Base-by-base conservation (phyloP, 2,888 invertebrate species). In the Drosophila flavopinicola region DNA sequence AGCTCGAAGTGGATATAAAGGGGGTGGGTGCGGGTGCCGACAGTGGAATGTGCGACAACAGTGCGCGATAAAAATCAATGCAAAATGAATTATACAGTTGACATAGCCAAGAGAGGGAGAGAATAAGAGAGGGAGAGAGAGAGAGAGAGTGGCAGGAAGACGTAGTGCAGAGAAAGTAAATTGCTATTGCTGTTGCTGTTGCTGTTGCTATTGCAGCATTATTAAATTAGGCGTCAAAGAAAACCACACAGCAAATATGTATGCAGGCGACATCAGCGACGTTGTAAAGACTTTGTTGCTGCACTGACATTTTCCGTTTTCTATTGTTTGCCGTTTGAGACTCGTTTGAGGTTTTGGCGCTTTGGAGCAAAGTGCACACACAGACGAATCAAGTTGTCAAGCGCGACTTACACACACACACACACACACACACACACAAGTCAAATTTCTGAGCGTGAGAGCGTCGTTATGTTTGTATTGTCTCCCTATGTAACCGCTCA, bases 51-150 rank as follows among this genome's bases (percentile, higher is more conserved):
- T 25, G 53, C 23, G 39, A 37, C 33, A 42, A 58, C 38, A 45
- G 32, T 48, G 38, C 42, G 42, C 52, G 60, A 71, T 75, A 75
- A 80, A 80, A 80, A 80, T 85, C 80, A 79, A 80, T 83, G 79
- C 64, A 78, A 83, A 78, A 64, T 72, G 47, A 72, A 72, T 71
- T 70, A 68, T 63, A 56, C 54, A 59, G 59, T 59, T 56, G 38
- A 13, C n/a, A 32, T n/a, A 32, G 30, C 11, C 38, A 15, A 25
- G 32, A 13, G 10, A 35, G 32, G 11, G 39, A 27, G 42, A 11
- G 6, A 32, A 23, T 13, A 25, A 11, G 15, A 23, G 13, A 41
- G 52, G 32, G 44, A 42, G 47, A 53, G 10, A 35, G 32, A 17
- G 39, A 27, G 42, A 11, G 6, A 32, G 25, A 17, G 29, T 10